Evolutionary conservation across 2,797 vertebrate species (phyloP), one percentile per base, ranked within the genome.

Genomic region (Gobio occitaniae): DNA sequence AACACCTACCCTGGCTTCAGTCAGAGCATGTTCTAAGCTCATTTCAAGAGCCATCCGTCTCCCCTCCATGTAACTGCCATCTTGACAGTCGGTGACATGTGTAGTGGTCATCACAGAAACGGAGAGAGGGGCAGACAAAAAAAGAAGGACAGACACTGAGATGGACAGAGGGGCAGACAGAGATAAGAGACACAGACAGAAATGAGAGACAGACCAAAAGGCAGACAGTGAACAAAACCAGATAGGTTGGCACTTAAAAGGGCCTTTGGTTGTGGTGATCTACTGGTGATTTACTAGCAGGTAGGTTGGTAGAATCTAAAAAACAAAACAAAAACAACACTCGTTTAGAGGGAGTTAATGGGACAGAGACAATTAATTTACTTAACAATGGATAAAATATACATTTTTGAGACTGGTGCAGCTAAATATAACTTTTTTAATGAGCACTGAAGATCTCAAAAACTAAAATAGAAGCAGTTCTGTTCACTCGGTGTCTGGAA

Each of bases 231-330:
- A 6, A 38, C 65, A 38, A 66, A 68, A 19, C 8, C 65, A 68
- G 66, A 68, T 19, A 68, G 66, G 66, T 68, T 38, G 32, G 66
- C 17, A 8, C 66, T 68, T 68, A 68, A 41, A 68, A 68, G 66
- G 9, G 66, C 36, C 36, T 21, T 68, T 68, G 66, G 66, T 38
- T 68, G 16, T 68, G 66, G 66, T 68, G 63, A 41, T 41, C 38
- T 41, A 41, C 38, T 68, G 66, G 66, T 68, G 63, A 41, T 41
- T 5, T 41, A 41, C 38, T 41, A 41, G 38, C 38, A 41, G 38
- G 38, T 41, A 41, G 38, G 38, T 41, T 41, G 38, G 38, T 41
- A 6, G 5, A 41, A 41, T 41, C 38, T 41, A 41, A 41, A 32
- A 41, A 41, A 41, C 38, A 41, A 41, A 32, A 32, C 29, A 32